Evolutionary conservation across 64 coral and sea anemone species (phyloP), one percentile per base, ranked within the genome.

Genomic region (Montipora cactus): DNA sequence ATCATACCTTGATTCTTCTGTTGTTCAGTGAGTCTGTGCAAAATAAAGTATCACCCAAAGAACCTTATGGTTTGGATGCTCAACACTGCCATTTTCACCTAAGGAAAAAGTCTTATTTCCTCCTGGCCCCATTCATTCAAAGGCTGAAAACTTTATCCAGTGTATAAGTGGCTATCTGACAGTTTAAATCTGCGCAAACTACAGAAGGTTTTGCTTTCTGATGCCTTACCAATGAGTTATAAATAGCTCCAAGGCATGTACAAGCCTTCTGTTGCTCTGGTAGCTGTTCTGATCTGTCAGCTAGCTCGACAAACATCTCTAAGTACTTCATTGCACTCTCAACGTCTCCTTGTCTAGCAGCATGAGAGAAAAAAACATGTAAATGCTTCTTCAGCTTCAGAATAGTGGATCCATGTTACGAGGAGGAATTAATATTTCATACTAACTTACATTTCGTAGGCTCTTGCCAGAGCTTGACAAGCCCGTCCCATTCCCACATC

Each of bases 271-370:
- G 96, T 14, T 97, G 96, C 64, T 97, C 96, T 83, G 93, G 96
- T 59, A 97, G 78, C 72, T 97, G 89, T 22, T 97, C 23, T 37
- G 93, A 93, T 79, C 89, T 94, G 67, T 97, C 96, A 21, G 96
- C 96, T 61, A 97, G 89, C 51, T 95, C 96, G 70, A 97, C 96
- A 89, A 97, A 97, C 96, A 97, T 97, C 59, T 97, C 96, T 21
- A 97, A 52, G 79, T 95, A 97, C 79, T 97, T 97, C 79, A 97
- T 92, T 72, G 96, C 93, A 92, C 96, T 97, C 44, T 95, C 96
- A 21, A 91, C 78, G 74, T 97, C 96, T 51, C 93, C 96, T 92
- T 97, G 96, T 90, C 96, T 97, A 62, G 45, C 21, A 79, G 69
- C 3, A 77, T 8, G 7, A 57, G 14, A 75, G 19, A 74, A 49